Evolutionary conservation across 2,113 vertebrate genomes (phyloP).

Genomic region (Thomomys bottae): DNA sequence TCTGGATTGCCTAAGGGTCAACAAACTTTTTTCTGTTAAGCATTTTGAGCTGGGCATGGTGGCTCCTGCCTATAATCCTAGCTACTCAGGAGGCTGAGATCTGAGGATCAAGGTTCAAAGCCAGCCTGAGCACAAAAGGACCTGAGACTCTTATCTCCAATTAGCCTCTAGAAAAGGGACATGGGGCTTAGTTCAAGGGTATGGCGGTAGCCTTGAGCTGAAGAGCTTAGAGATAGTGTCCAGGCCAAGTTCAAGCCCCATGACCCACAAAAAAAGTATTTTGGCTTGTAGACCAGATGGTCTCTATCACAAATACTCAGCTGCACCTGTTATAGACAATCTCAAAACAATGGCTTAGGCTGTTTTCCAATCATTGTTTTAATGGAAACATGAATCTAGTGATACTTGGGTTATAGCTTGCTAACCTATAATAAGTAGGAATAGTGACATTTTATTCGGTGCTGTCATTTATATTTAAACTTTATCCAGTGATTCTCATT

Average conservation of each 20-base stretch:
- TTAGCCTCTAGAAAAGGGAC: too few relatives aligned
- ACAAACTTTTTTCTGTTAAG: constrained; percentile 1
- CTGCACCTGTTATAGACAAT: background rate
- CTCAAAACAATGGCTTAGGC: background rate
- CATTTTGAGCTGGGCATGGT: too few relatives aligned
- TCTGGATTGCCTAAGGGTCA: background rate
- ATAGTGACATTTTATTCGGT: constrained; percentile 6
- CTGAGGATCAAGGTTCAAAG: too few relatives aligned
- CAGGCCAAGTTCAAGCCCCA: too few relatives aligned
- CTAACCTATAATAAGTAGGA: background rate
- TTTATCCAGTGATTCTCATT: constrained; percentile 43
- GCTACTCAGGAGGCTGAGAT: too few relatives aligned
- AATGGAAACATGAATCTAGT: background rate
- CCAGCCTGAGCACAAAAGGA: too few relatives aligned
- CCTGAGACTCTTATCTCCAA: too few relatives aligned
- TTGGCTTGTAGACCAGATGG: background rate
- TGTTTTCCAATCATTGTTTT: constrained; percentile 35
- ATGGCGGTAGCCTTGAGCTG: too few relatives aligned
- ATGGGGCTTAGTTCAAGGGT: too few relatives aligned
- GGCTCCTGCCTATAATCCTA: too few relatives aligned
- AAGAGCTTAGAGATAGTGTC: too few relatives aligned
- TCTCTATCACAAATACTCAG: constrained; percentile 9
- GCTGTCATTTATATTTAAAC: constrained; percentile 53
- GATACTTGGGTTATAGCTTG: background rate
- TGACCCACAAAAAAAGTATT: too few relatives aligned